Conservation (phyloP, 1,140 invertebrate species). For the Babylonia areolata region DNA sequence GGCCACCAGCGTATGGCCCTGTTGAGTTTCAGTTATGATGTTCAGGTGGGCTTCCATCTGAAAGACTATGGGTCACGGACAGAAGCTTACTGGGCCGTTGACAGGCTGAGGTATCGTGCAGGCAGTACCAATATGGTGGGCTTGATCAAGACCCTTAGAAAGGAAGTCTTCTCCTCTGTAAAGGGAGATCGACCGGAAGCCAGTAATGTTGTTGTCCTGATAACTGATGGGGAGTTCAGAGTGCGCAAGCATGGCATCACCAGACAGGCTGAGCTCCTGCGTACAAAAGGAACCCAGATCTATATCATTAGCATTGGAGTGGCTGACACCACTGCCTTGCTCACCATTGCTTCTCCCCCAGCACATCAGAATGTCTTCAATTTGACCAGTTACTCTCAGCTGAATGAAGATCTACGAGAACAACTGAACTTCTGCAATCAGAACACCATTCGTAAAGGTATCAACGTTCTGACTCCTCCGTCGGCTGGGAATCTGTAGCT, state of each 20-base stretch:
- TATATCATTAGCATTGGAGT: constrained; percentile 55
- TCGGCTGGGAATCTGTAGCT: not conserved
- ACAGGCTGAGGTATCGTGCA: constrained; percentile 46
- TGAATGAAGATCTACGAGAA: constrained; percentile 35
- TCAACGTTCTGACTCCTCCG: not conserved
- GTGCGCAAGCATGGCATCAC: constrained; percentile 49
- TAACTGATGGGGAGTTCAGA: constrained; percentile 68
- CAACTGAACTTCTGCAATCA: constrained; percentile 9
- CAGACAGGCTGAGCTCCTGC: constrained; percentile 43
- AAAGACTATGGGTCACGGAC: constrained; percentile 42
- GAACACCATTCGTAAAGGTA: not conserved
- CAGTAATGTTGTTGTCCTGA: constrained; percentile 57
- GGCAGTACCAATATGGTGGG: constrained; percentile 51
- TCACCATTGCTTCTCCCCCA: constrained; percentile 55
- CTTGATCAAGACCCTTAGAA: constrained; percentile 40
- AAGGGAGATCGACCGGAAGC: constrained; percentile 61
- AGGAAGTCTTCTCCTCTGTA: constrained; percentile 53
- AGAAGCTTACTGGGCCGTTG: constrained; percentile 48
- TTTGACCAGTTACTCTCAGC: constrained; percentile 53
- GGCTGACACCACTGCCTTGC: constrained; percentile 49
- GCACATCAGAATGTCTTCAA: constrained; percentile 48
- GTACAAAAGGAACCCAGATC: constrained; percentile 48
- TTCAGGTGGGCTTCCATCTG: constrained; percentile 47
- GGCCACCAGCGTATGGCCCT: constrained; percentile 50
- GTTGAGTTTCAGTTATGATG: constrained; percentile 48